Percentiles rank a stretch among this genome's conserved stretches.
These are phyloP conservation scores for Aix galericulata DNA, from an alignment of 2,113 vertebrate genomes.

Conservation along the genomic window DNA sequence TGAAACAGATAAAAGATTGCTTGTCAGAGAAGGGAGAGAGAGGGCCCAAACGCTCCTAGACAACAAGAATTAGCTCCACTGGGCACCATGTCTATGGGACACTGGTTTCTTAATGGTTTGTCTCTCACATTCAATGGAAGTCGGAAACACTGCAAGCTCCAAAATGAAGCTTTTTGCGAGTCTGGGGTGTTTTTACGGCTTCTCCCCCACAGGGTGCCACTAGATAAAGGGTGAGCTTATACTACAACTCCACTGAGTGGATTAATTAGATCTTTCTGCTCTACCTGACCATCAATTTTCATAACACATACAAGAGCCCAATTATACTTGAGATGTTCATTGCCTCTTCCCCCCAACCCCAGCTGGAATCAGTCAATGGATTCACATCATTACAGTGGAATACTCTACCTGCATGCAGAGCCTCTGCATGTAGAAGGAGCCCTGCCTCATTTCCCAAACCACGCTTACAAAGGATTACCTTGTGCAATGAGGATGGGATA, in stretches of 20 bases:
- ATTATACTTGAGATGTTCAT: background rate
- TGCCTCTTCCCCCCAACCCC: background rate
- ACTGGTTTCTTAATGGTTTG: background rate
- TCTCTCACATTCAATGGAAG: background rate
- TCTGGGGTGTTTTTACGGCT: background rate
- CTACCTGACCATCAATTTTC: background rate
- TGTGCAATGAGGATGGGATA: conserved; percentile 93
- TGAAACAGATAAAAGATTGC: conserved; percentile 64
- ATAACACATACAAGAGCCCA: background rate
- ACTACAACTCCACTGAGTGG: background rate
- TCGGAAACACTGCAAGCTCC: background rate
- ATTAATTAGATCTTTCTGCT: background rate
- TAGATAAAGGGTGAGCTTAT: background rate
- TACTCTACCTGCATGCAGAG: background rate
- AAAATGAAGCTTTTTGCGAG: background rate
- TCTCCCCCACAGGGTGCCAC: background rate
- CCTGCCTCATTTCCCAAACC: background rate
- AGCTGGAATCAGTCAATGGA: background rate
- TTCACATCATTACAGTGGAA: background rate
- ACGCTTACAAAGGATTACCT: conserved; percentile 77
- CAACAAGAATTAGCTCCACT: background rate
- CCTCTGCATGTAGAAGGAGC: background rate
- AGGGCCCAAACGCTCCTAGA: background rate
- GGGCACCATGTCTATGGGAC: background rate
- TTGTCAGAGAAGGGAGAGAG: background rate